These are phyloP conservation scores for Synanthedon formicaeformis DNA, from an alignment of 2,888 invertebrate genomes.

Conservation along the genomic window DNA sequence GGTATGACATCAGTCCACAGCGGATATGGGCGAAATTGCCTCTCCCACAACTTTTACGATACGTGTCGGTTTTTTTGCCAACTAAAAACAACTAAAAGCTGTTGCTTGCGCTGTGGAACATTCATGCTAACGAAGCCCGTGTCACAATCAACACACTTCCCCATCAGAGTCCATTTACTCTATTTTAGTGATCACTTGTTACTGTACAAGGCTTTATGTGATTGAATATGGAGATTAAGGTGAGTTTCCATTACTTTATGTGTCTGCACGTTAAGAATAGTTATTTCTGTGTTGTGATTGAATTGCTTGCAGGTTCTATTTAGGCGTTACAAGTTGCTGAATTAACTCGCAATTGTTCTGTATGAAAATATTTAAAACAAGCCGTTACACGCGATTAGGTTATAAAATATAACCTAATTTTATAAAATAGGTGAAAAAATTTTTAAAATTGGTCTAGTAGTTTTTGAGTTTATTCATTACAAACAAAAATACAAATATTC, in stretches of 20 bases:
- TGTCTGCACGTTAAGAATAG: background rate
- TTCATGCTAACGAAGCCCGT: conserved; percentile 23
- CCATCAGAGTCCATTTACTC: background rate
- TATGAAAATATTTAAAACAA: too few species aligned
- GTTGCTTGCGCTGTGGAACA: conserved; percentile 32
- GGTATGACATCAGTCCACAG: conserved; percentile 48
- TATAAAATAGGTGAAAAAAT: too few species aligned
- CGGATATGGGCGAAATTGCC: conserved; percentile 60
- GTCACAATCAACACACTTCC: conserved; percentile 16
- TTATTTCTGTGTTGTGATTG: background rate
- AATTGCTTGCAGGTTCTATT: background rate
- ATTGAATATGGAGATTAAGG: background rate
- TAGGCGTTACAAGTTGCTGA: background rate
- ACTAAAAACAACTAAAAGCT: conserved; percentile 47
- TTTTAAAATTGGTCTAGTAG: too few species aligned
- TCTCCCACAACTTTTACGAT: conserved; percentile 47
- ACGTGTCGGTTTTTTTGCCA: conserved; percentile 32
- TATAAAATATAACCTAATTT: too few species aligned
- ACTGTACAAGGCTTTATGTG: background rate
- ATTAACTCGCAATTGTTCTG: background rate
- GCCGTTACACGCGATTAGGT: too few species aligned
- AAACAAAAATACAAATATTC: too few species aligned
- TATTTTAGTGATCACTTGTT: background rate
- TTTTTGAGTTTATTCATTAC: too few species aligned
- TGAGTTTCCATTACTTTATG: background rate